phyloP scores from a whole-genome alignment of 2,888 invertebrate species.

The Synanthedon vespiformis region DNA sequence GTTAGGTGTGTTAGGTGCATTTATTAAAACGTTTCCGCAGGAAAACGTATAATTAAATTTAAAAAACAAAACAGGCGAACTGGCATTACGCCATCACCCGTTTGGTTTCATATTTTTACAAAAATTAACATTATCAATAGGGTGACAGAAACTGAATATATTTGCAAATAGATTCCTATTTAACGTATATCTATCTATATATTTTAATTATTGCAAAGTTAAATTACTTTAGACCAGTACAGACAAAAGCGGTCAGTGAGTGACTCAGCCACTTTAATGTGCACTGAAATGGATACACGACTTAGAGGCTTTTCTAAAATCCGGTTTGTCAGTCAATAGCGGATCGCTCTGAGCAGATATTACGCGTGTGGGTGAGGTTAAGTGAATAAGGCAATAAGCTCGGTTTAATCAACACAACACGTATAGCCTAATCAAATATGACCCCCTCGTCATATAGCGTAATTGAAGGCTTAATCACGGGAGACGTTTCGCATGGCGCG shows the following conservation, averaged over 20 bases:
- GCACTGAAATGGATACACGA: constrained; percentile 26
- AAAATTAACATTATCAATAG: constrained; percentile 8
- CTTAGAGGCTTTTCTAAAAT: constrained; percentile 26
- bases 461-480: constrained; percentile 66
- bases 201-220: too few species aligned
- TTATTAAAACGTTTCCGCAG: background rate
- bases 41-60: background rate
- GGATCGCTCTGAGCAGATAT: constrained; percentile 19
- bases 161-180: constrained; percentile 9
- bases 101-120: constrained; percentile 21
- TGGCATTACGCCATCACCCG: constrained; percentile 22
- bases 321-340: constrained; percentile 22
- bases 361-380: constrained; percentile 36
- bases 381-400: constrained; percentile 65
- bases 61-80: constrained; percentile 3
- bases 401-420: constrained; percentile 66
- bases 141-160: constrained; percentile 12
- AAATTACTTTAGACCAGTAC: too few species aligned
- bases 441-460: constrained; percentile 63
- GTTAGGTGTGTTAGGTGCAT: too few species aligned
- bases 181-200: constrained; percentile 8
- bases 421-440: constrained; percentile 65
- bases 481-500: constrained; percentile 45
- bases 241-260: constrained; percentile 23
- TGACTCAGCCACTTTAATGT: constrained; percentile 41